Evolutionary conservation across 2,113 vertebrate species (phyloP).

Genomic region (Mastomys natalensis): DNA sequence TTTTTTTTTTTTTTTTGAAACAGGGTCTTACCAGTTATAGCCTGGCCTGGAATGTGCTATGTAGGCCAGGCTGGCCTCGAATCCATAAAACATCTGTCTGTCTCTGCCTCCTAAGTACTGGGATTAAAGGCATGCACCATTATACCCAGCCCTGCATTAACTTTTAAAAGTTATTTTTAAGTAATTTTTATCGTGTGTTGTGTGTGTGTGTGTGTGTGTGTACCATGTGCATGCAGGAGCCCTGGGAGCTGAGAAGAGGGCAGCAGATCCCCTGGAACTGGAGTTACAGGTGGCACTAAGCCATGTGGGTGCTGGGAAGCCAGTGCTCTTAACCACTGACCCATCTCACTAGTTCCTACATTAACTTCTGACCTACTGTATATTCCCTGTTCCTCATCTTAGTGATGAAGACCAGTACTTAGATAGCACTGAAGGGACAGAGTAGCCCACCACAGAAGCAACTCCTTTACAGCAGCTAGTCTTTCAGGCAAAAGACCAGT

Average conservation of each 20-base stretch:
- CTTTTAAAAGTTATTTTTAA: neutral
- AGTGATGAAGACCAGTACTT: neutral
- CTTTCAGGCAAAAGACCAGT: neutral
- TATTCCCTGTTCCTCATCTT: neutral
- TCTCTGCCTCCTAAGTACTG: neutral
- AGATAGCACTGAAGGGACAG: neutral
- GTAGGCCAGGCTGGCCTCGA: neutral
- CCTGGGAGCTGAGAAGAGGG: neutral
- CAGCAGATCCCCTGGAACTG: neutral
- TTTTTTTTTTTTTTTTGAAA: neutral
- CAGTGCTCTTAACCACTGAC: neutral
- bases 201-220: neutral
- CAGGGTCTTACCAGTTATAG: neutral
- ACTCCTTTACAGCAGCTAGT: conserved; percentile 2
- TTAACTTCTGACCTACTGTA: neutral
- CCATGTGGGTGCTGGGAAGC: neutral
- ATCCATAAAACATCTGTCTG: neutral
- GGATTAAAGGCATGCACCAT: neutral
- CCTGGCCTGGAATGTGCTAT: neutral
- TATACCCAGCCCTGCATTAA: neutral
- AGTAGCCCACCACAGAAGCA: neutral
- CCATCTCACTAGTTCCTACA: neutral
- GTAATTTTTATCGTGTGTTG: neutral
- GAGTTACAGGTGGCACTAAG: neutral
- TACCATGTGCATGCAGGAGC: neutral